Evolutionary conservation across 2,888 invertebrate genomes (phyloP).

Genomic region (Yponomeuta sedellus): DNA sequence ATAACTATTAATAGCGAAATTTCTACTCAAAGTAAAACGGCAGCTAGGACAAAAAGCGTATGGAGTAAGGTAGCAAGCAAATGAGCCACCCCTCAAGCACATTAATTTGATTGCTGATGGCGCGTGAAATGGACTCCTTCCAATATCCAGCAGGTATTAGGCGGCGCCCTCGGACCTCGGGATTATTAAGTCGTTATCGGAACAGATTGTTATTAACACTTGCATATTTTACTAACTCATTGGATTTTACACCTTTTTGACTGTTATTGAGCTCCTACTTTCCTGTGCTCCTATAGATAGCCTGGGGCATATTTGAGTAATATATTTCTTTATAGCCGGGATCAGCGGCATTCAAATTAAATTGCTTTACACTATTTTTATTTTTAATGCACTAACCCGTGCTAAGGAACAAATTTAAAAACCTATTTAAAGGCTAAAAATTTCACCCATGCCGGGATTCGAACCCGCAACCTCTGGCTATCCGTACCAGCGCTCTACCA

Average conservation of each 20-base stretch:
- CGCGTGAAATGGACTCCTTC: slow-evolving; percentile 14
- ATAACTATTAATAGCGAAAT: too few relatives aligned
- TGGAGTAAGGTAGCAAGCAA: not conserved
- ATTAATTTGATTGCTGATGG: slow-evolving; percentile 12
- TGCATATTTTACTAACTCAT: not conserved
- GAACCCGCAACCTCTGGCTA: too few relatives aligned
- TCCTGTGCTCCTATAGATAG: not conserved
- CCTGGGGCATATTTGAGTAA: too few relatives aligned
- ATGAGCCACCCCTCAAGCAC: not conserved
- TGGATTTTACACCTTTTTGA: not conserved
- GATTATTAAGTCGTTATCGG: not conserved
- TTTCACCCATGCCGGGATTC: too few relatives aligned
- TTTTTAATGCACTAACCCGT: too few relatives aligned
- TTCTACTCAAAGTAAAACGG: too few relatives aligned
- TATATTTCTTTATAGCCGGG: too few relatives aligned
- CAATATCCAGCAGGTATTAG: slow-evolving; percentile 5
- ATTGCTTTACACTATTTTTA: too few relatives aligned
- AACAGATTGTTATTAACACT: not conserved
- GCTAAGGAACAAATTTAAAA: too few relatives aligned
- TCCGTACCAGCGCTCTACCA: too few relatives aligned
- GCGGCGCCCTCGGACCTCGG: not conserved
- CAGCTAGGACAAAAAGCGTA: not conserved
- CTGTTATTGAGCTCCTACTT: not conserved
- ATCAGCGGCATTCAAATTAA: too few relatives aligned
- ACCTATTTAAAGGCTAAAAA: too few relatives aligned